Base-by-base conservation (phyloP, 2,797 vertebrate genomes). In the Poeciliopsis presidionis region DNA sequence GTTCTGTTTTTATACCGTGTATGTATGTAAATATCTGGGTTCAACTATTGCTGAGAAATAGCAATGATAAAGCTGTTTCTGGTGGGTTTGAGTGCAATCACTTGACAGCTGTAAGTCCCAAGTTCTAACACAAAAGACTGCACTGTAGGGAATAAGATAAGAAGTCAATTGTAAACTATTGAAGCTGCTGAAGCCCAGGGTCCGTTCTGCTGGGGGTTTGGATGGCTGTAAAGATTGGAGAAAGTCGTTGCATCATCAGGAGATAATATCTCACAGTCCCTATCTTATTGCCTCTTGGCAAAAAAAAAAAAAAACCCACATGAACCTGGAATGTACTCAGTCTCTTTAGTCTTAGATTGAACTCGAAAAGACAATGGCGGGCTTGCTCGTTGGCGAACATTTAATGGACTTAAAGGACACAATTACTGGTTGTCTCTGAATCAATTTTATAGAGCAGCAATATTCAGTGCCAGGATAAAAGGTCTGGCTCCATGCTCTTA, bases 351-450 rank as follows among this genome's bases (percentile, higher is more conserved):
- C 80, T 83, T 33, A 87, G 75, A 45, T 55, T 41, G 77, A 81
- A n/a, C 59, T 81, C 61, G 76, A 76, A 88, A 81, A 86, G 84
- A 88, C 85, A 85, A 90, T 72, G 79, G 88, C 49, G 4, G 63
- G 72, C 82, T 79, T 41, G 69, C 85, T 83, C 57, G 4, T 61
- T 78, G 88, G 88, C 90, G 87, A 86, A 91, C 92, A 86, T 92
- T 92, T 93, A 92, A 94, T 91, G 88, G 90, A 92, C 90, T 90
- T 91, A 90, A 87, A 91, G 88, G 85, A 92, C 90, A 91, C 79
- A 84, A 90, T 91, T 90, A 81, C 81, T 81, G 57, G 7, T 84
- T 90, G 92, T 88, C 90, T 61, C 83, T 77, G 84, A 77, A 84
- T 90, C 87, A 90, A 77, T 90, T 91, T 91, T 87, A 93, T 87